A percentile compares a stretch with the other conserved stretches of the same genome.
These are phyloP conservation scores for Acanthurus lineatus DNA, from an alignment of 2,797 vertebrate genomes.

Conservation along the genomic window DNA sequence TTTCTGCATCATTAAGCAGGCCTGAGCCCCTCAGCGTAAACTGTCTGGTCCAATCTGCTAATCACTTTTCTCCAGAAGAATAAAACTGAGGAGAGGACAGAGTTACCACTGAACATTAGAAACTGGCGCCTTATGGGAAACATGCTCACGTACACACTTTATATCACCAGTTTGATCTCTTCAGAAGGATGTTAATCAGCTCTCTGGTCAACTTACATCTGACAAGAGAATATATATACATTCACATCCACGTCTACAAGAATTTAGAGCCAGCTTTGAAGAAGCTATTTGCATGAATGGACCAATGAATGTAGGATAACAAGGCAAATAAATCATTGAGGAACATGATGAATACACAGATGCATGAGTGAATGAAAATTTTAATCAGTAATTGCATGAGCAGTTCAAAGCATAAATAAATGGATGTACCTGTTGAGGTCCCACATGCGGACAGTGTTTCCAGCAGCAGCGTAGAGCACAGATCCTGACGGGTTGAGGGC, in stretches of 20 bases:
- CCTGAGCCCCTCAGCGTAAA: slow-evolving; percentile 60
- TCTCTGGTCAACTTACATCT: slow-evolving; percentile 19
- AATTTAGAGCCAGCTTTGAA: not conserved
- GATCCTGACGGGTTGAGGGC: slow-evolving; percentile 92
- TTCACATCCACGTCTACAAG: not conserved
- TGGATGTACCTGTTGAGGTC: slow-evolving; percentile 92
- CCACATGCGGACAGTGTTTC: slow-evolving; percentile 95
- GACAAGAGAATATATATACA: slow-evolving; percentile 7
- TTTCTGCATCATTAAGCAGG: slow-evolving; percentile 70
- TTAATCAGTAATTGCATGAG: slow-evolving; percentile 12
- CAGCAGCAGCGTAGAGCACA: slow-evolving; percentile 92
- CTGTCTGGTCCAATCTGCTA: slow-evolving; percentile 65
- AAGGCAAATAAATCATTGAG: not conserved
- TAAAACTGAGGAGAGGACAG: slow-evolving; percentile 20
- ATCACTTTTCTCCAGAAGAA: slow-evolving; percentile 52
- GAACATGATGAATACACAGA: not conserved
- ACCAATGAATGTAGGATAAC: not conserved
- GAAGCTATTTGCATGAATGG: slow-evolving; percentile 11
- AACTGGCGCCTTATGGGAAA: slow-evolving; percentile 24
- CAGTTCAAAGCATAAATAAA: slow-evolving; percentile 12
- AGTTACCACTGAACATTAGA: slow-evolving; percentile 13
- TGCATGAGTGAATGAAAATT: slow-evolving; percentile 1
- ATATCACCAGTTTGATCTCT: slow-evolving; percentile 3
- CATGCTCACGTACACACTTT: slow-evolving; percentile 1
- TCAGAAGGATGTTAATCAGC: slow-evolving; percentile 27